Base-by-base conservation (phyloP, 2,888 invertebrate species). In the Germaria angustata region DNA sequence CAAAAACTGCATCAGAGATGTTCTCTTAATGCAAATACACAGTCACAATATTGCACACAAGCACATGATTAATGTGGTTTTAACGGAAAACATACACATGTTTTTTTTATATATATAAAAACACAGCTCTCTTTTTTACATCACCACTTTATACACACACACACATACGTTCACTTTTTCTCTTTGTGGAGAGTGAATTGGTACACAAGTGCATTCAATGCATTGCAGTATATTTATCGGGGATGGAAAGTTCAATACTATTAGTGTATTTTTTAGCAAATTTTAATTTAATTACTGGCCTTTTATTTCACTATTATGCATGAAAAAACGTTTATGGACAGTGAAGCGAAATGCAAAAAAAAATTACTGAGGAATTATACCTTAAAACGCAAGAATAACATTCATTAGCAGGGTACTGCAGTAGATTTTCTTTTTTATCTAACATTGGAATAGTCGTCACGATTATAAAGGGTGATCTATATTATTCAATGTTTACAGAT, bases 31-130 rank as follows among this genome's bases (percentile, higher is more conserved):
- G 68, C 80, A 61, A 61, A 61, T 46, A 44, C 36, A 44, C 39
- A 55, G 63, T 41, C 24, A 57, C 69, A 44, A 65, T 66, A 69
- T 41, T 69, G 80, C 41, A 72, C 59, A 66, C 53, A 34, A 66
- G 65, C 71, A 76, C 49, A 80, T 80, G 80, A 80, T 76, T 76
- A 80, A 80, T 76, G 76, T 76, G 80, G 76, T 71, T 79, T 78
- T 79, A 59, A 41, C 34, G 20, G 41, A 17, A 53, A 24, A 53
- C 20, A 44, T 22, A 65, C 17, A 24, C 24, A 34, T 59, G 39
- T 36, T 34, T 34, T n/a, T n/a, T n/a, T n/a, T n/a, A n/a, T n/a
- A 2, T 53, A 8, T 15, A 8, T 11, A 53, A 9, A 9, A 1
- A 2, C n/a, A 24, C 24, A 39, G 13, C 44, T 17, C 20, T 28